Evolutionary conservation across 2,888 invertebrate genomes (phyloP).

Genomic region (Drosophila bunnanda): DNA sequence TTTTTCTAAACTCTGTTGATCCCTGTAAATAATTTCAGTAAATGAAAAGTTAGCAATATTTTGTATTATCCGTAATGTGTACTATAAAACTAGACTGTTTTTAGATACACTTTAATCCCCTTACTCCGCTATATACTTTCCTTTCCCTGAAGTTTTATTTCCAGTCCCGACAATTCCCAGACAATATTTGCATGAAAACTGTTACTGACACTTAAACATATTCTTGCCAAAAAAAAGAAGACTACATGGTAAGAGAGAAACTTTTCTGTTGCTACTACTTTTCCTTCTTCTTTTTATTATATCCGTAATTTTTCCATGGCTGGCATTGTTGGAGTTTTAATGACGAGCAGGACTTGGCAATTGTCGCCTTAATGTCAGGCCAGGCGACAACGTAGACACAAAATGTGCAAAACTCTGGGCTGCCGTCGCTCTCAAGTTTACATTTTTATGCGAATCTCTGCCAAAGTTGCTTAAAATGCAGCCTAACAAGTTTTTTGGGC

Average conservation of each 20-base stretch:
- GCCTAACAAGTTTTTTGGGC: conserved; percentile 31
- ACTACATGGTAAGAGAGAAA: conserved; percentile 7
- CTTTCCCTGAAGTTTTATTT: conserved; percentile 17
- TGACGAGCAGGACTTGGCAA: conserved; percentile 64
- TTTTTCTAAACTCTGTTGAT: no score
- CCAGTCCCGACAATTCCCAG: conserved; percentile 55
- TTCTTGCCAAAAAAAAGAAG: conserved; percentile 60
- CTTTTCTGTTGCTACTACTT: conserved; percentile 44
- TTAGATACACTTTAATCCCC: conserved; percentile 33
- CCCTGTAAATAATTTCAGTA: no score
- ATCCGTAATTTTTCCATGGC: conserved; percentile 47
- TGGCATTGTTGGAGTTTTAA: conserved; percentile 71
- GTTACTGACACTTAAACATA: conserved; percentile 76
- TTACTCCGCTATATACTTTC: conserved; percentile 3
- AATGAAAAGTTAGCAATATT: background rate
- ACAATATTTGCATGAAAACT: conserved; percentile 76
- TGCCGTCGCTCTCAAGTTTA: conserved; percentile 28
- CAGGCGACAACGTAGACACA: conserved; percentile 52
- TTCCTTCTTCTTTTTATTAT: conserved; percentile 61
- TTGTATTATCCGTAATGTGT: no score
- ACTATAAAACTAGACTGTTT: background rate
- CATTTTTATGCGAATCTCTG: conserved; percentile 30
- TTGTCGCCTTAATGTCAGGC: conserved; percentile 72
- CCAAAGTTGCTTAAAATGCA: conserved; percentile 43
- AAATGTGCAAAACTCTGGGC: conserved; percentile 51